phyloP scores from a whole-genome alignment of 1,140 invertebrate genomes.

The Diuraphis noxia region DNA sequence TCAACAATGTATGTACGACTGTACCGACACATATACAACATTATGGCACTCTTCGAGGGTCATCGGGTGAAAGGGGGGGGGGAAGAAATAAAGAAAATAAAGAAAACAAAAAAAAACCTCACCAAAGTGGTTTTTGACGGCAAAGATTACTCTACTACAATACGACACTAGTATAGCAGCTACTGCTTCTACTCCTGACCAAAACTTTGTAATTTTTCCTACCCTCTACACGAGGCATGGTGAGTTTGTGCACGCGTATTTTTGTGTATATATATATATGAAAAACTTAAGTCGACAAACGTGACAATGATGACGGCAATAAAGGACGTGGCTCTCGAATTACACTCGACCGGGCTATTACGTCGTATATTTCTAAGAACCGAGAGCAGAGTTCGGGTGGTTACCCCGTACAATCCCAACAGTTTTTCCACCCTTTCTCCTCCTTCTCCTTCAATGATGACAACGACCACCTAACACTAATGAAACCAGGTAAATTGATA shows the following conservation, averaged over 20 bases:
- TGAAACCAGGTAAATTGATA: conserved; percentile 1
- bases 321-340: conserved; percentile 34
- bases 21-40: background rate
- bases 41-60: background rate
- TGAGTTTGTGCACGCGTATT: background rate
- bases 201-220: conserved; percentile 33
- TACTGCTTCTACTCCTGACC: background rate
- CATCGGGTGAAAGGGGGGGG: too few relatives aligned
- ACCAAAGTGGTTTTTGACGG: conserved; percentile 40
- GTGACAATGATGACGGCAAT: conserved; percentile 30
- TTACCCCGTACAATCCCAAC: background rate
- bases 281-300: conserved; percentile 46
- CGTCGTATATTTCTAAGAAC: background rate
- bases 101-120: background rate
- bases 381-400: background rate
- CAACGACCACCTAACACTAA: background rate
- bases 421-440: background rate
- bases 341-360: conserved; percentile 13
- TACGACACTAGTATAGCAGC: background rate
- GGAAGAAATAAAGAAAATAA: background rate
- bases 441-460: background rate
- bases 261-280: background rate
- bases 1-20: background rate
- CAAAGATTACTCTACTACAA: background rate
- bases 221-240: background rate